A percentile compares a stretch with the other conserved stretches of the same genome.
Evolutionary conservation across 2,113 vertebrate genomes (phyloP).

Genomic region (Colistium nudipinnis): DNA sequence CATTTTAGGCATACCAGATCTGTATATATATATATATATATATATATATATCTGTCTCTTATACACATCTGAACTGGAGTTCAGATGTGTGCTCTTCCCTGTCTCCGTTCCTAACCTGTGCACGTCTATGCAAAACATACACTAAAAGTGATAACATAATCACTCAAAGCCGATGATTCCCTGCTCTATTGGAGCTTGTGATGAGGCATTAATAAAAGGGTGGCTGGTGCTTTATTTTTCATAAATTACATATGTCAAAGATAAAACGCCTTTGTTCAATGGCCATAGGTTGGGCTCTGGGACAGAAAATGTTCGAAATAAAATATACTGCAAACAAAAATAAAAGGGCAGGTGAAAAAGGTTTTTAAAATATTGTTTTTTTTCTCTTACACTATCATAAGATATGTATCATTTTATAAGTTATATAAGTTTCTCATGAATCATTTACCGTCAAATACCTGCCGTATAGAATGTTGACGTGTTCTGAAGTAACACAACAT

Average conservation of each 20-base stretch:
- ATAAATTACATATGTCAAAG: constrained; percentile 82
- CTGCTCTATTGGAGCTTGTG: constrained; percentile 84
- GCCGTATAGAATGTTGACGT: neutral
- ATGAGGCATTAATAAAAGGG: constrained; percentile 82
- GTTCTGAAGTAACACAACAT: no score
- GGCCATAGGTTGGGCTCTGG: constrained; percentile 31
- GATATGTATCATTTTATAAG: no score
- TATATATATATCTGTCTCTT: no score
- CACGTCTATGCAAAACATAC: constrained; percentile 79
- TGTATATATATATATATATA: no score
- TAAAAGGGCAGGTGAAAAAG: neutral
- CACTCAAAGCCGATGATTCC: constrained; percentile 79
- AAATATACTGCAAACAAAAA: constrained; percentile 13
- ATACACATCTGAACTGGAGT: no score
- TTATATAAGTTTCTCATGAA: no score
- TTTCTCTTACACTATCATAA: neutral
- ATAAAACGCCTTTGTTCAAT: constrained; percentile 71
- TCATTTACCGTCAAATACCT: no score
- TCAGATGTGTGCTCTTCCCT: no score
- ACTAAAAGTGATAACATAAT: constrained; percentile 83
- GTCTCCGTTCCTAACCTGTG: constrained; percentile 54
- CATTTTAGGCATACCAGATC: no score
- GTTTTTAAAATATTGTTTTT: no score
- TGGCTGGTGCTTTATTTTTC: constrained; percentile 78
- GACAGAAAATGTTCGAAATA: constrained; percentile 37